A percentile compares a stretch with the other conserved stretches of the same genome.
phyloP scores from a whole-genome alignment of 2,888 invertebrate genomes.

The Nezara viridula region DNA sequence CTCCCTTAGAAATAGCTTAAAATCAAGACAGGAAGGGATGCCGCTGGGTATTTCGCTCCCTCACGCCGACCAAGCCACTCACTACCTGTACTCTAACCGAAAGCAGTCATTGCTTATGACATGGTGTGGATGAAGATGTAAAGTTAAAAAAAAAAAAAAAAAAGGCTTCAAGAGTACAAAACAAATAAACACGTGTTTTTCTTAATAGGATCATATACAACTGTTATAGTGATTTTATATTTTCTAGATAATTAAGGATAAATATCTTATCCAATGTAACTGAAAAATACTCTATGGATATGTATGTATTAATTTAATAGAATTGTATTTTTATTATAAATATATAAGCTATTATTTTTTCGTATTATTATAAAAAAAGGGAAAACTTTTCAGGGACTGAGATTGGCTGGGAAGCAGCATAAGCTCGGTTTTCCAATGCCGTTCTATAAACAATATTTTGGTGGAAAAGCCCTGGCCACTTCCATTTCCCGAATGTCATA shows the following conservation, averaged over 20 bases:
- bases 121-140: no score
- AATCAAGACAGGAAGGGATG: no score
- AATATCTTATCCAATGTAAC: neutral
- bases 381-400: neutral
- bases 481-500: conserved; percentile 33
- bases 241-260: neutral
- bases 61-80: no score
- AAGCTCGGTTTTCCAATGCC: conserved; percentile 26
- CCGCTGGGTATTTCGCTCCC: no score
- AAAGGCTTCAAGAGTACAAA: no score
- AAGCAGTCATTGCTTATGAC: no score
- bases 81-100: no score
- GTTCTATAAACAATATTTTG: conserved; percentile 32
- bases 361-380: neutral
- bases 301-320: neutral
- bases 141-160: no score
- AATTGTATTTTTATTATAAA: neutral
- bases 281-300: neutral
- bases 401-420: conserved; percentile 10
- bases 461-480: conserved; percentile 19
- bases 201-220: no score
- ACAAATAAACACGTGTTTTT: no score
- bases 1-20: no score
- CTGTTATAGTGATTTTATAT: no score
- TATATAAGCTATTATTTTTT: neutral